phyloP scores from a whole-genome alignment of 2,113 vertebrate genomes.

The Vombatus ursinus region DNA sequence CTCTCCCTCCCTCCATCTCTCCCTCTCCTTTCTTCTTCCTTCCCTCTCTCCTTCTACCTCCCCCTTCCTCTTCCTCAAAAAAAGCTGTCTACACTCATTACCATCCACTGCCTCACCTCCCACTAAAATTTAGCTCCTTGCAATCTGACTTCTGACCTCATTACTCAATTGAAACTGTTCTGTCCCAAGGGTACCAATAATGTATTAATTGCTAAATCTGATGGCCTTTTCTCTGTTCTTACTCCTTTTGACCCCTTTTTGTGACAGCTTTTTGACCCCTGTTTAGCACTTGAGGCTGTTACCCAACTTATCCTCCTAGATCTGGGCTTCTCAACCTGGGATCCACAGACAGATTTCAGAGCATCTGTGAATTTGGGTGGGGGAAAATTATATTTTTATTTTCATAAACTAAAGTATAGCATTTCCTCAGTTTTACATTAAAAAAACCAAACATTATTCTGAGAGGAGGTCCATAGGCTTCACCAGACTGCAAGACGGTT shows the following conservation, averaged over 20 bases:
- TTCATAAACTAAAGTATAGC: neutral
- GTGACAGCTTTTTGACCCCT: neutral
- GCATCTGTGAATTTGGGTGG: neutral
- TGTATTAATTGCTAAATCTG: neutral
- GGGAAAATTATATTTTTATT: neutral
- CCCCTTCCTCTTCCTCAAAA: neutral
- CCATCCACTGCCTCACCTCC: neutral
- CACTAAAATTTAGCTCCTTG: neutral
- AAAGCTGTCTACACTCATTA: neutral
- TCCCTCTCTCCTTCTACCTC: rapidly evolving
- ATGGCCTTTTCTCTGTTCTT: neutral
- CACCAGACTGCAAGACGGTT: neutral
- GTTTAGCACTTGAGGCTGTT: neutral
- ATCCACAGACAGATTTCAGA: neutral
- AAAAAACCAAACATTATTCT: neutral
- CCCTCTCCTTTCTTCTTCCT: no score
- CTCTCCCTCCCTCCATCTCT: no score
- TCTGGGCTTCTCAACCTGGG: neutral
- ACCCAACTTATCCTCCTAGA: neutral
- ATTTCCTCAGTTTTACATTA: neutral
- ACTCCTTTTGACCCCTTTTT: neutral
- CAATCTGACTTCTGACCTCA: neutral
- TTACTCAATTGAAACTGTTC: neutral
- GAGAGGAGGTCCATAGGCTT: neutral
- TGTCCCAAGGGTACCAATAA: neutral